phyloP scores from a whole-genome alignment of 2,888 invertebrate species.

The Tenthredo livida region DNA sequence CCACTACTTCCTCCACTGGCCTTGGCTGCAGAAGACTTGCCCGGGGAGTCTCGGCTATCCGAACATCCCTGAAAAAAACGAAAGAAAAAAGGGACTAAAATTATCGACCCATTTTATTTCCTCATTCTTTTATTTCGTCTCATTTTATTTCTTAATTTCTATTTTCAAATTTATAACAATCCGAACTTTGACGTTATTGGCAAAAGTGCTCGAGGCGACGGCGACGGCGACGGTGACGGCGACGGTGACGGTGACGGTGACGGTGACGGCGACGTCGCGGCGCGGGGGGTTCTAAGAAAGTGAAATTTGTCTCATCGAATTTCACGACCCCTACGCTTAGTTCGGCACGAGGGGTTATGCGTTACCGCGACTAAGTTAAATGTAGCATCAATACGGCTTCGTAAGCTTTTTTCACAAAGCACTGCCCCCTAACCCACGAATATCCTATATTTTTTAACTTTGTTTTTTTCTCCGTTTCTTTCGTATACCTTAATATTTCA shows the following conservation, averaged over 20 bases:
- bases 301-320: constrained; percentile 42
- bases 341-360: constrained; percentile 11
- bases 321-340: constrained; percentile 1
- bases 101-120: background rate
- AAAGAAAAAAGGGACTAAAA: background rate
- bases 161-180: constrained; percentile 11
- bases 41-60: constrained; percentile 71
- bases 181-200: constrained; percentile 13
- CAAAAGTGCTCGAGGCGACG: background rate
- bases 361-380: constrained; percentile 14
- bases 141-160: background rate
- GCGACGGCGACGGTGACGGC: background rate
- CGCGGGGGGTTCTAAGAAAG: background rate
- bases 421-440: background rate
- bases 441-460: background rate
- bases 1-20: constrained; percentile 60
- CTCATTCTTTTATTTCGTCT: background rate
- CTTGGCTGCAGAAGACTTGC: constrained; percentile 59
- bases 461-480: background rate
- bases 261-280: background rate
- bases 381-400: constrained; percentile 8
- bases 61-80: constrained; percentile 69
- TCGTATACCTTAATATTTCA: background rate
- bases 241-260: background rate
- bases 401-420: constrained; percentile 41